phyloP scores from a whole-genome alignment of 2,888 invertebrate genomes.

The Cryptocephalus primarius region DNA sequence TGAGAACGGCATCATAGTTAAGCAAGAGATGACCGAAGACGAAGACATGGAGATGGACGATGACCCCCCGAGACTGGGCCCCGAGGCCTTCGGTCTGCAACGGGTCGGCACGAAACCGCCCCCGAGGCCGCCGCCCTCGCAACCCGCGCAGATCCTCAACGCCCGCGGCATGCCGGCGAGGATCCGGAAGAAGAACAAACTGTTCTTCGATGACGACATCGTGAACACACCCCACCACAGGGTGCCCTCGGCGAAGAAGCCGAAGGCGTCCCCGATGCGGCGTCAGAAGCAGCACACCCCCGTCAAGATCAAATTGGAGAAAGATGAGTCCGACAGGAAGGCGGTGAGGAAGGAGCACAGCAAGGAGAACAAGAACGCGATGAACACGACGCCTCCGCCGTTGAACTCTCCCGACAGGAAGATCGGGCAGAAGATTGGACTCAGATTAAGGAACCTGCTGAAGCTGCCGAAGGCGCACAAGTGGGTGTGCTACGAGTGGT shows the following conservation, averaged over 20 bases:
- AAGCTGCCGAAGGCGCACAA: slow-evolving; percentile 98
- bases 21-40: slow-evolving; percentile 41
- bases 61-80: slow-evolving; percentile 61
- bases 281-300: slow-evolving; percentile 10
- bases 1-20: slow-evolving; percentile 30
- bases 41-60: slow-evolving; percentile 43
- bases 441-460: slow-evolving; percentile 79
- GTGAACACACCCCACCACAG: slow-evolving; percentile 69
- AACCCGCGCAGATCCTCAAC: slow-evolving; percentile 71
- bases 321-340: slow-evolving; percentile 10
- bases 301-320: slow-evolving; percentile 17
- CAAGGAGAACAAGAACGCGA: slow-evolving; percentile 21
- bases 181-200: slow-evolving; percentile 72
- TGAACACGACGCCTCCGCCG: slow-evolving; percentile 35
- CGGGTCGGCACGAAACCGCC: slow-evolving; percentile 70
- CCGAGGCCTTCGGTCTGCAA: slow-evolving; percentile 70
- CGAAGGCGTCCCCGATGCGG: slow-evolving; percentile 28
- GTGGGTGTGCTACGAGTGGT: slow-evolving; percentile 99
- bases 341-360: slow-evolving; percentile 30
- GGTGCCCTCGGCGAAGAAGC: slow-evolving; percentile 58
- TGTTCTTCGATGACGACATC: slow-evolving; percentile 84
- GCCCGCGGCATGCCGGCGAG: slow-evolving; percentile 84
- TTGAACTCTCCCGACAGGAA: slow-evolving; percentile 62
- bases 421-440: slow-evolving; percentile 81
- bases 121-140: slow-evolving; percentile 54